phyloP scores from a whole-genome alignment of 2,888 invertebrate genomes.

The Formica aserva region DNA sequence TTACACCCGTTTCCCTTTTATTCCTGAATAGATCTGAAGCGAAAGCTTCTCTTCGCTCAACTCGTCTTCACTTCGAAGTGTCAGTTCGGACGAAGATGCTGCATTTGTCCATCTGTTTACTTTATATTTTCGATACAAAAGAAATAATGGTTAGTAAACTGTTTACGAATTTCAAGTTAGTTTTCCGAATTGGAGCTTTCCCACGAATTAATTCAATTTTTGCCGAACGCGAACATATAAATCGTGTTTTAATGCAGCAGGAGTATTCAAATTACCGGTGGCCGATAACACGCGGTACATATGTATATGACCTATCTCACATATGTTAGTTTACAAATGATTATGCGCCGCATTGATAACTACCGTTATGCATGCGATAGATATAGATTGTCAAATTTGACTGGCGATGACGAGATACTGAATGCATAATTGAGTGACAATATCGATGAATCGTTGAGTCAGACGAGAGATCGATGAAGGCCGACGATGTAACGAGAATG shows the following conservation, averaged over 20 bases:
- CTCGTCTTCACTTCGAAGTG: background rate
- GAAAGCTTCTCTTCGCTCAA: constrained; percentile 7
- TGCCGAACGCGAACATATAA: constrained; percentile 2
- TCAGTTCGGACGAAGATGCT: constrained; percentile 4
- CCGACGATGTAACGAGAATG: background rate
- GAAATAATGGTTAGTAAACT: background rate
- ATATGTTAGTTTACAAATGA: constrained; percentile 62
- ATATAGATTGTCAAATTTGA: constrained; percentile 67
- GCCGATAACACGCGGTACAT: constrained; percentile 63
- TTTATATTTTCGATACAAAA: background rate
- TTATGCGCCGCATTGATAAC: constrained; percentile 53
- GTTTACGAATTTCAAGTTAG: background rate
- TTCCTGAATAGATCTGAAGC: constrained; percentile 59
- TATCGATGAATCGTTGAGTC: constrained; percentile 57
- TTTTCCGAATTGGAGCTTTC: background rate
- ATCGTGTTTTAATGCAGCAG: constrained; percentile 55
- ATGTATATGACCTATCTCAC: constrained; percentile 27
- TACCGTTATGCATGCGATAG: constrained; percentile 18
- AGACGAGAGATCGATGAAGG: constrained; percentile 20
- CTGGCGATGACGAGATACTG: constrained; percentile 71
- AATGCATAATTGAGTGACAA: constrained; percentile 77
- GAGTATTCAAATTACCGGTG: constrained; percentile 57
- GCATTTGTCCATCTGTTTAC: constrained; percentile 14
- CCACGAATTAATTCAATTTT: constrained; percentile 28
- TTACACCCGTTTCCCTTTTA: constrained; percentile 50